Percentiles rank a stretch among this genome's conserved stretches.
These are phyloP conservation scores for Diogma glabrata DNA, from an alignment of 2,888 invertebrate genomes.

Conservation along the genomic window DNA sequence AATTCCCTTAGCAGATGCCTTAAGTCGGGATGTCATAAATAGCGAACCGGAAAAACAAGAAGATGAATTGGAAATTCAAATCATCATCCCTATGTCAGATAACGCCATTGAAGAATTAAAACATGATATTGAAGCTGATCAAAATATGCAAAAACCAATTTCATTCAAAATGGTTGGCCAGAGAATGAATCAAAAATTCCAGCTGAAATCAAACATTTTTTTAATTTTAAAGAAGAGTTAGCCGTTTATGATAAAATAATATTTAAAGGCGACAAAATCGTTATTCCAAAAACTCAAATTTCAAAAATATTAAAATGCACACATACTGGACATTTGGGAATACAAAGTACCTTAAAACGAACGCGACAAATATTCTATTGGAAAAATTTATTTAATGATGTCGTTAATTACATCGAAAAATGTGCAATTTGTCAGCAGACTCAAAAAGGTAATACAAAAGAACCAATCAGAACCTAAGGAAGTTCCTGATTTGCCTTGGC, in stretches of 20 bases:
- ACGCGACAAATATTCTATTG: not conserved
- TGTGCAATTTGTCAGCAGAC: not conserved
- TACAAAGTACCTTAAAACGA: not conserved
- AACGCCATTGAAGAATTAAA: not conserved
- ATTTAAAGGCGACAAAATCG: not conserved
- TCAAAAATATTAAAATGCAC: not conserved
- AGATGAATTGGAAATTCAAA: not conserved
- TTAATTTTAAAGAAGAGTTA: not conserved
- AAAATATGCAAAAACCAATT: not conserved
- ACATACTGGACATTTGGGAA: not conserved
- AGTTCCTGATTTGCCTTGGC: not conserved
- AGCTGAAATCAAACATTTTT: not conserved
- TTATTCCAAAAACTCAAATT: not conserved
- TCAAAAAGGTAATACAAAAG: not conserved
- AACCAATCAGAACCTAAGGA: not conserved
- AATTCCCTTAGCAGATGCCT: not conserved
- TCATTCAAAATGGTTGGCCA: not conserved
- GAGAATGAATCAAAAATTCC: not conserved
- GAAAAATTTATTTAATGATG: not conserved
- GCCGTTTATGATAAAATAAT: not conserved
- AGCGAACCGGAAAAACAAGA: not conserved
- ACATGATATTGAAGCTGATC: not conserved
- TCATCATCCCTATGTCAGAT: not conserved
- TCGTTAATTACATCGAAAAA: not conserved
- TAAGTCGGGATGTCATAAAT: not conserved